A percentile compares a stretch with the other conserved stretches of the same genome.
These are phyloP conservation scores for Drosophila merina DNA, from an alignment of 2,888 invertebrate species.

Conservation along the genomic window DNA sequence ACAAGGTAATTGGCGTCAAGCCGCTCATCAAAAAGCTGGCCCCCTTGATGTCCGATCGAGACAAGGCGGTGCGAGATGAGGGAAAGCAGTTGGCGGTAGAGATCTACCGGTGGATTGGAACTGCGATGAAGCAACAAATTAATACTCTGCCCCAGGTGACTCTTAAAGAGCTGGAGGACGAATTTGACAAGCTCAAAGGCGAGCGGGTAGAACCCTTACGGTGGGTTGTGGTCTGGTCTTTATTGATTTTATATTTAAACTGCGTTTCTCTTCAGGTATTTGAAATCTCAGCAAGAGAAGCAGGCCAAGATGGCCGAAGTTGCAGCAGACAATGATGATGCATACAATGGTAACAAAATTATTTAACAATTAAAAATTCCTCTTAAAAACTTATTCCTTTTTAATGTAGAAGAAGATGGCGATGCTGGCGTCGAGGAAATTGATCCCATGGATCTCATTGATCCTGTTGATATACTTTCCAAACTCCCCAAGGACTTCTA, in stretches of 20 bases:
- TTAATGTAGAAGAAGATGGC: conserved; percentile 85
- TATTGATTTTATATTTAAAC: background rate
- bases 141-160: conserved; percentile 94
- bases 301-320: conserved; percentile 81
- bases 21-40: conserved; percentile 95
- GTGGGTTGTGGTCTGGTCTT: conserved; percentile 41
- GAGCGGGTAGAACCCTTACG: conserved; percentile 82
- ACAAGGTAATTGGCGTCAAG: conserved; percentile 95
- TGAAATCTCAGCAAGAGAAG: conserved; percentile 84
- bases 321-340: conserved; percentile 84
- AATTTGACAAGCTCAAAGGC: conserved; percentile 90
- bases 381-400: background rate
- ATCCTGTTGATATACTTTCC: conserved; percentile 96
- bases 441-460: conserved; percentile 95
- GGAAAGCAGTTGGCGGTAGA: conserved; percentile 96
- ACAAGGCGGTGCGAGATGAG: conserved; percentile 96
- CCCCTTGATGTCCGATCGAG: conserved; percentile 93
- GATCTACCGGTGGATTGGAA: conserved; percentile 95
- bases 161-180: conserved; percentile 93
- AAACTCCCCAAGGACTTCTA: conserved; percentile 98
- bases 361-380: background rate
- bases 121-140: conserved; percentile 93
- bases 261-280: conserved; percentile 65
- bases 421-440: conserved; percentile 85
- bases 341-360: conserved; percentile 74